Evolutionary conservation across 2,888 invertebrate species (phyloP).

Genomic region (Lasioglossum morio): DNA sequence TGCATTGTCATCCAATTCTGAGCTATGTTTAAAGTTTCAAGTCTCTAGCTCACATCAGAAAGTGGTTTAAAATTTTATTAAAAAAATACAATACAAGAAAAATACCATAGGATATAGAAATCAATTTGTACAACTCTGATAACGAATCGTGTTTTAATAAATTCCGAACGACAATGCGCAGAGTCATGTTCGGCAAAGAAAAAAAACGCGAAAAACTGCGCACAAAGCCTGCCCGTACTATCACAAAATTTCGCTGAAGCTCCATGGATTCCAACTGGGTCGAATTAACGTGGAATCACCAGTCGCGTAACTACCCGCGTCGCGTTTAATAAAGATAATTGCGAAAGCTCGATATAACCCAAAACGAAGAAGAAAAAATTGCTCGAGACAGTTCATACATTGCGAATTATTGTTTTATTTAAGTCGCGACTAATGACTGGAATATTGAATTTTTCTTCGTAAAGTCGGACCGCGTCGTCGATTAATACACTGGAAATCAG

Average conservation of each 20-base stretch:
- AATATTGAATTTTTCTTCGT: slow-evolving; percentile 16
- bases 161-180: background rate
- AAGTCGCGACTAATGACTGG: background rate
- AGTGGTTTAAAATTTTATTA: no score
- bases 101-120: no score
- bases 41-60: no score
- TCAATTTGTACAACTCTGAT: background rate
- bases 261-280: background rate
- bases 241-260: slow-evolving; percentile 8
- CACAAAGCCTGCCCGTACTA: background rate
- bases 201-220: background rate
- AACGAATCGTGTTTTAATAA: background rate
- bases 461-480: background rate
- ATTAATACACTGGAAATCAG: background rate
- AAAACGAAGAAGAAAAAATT: background rate
- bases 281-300: slow-evolving; percentile 8
- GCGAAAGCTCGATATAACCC: background rate
- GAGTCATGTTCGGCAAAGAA: background rate
- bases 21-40: no score
- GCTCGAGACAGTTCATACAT: slow-evolving; percentile 3
- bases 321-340: slow-evolving; percentile 44
- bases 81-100: no score
- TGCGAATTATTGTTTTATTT: background rate
- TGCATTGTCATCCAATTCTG: no score
- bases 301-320: background rate